Conservation (phyloP, 2,113 vertebrate species). For the Rattus norvegicus region DNA sequence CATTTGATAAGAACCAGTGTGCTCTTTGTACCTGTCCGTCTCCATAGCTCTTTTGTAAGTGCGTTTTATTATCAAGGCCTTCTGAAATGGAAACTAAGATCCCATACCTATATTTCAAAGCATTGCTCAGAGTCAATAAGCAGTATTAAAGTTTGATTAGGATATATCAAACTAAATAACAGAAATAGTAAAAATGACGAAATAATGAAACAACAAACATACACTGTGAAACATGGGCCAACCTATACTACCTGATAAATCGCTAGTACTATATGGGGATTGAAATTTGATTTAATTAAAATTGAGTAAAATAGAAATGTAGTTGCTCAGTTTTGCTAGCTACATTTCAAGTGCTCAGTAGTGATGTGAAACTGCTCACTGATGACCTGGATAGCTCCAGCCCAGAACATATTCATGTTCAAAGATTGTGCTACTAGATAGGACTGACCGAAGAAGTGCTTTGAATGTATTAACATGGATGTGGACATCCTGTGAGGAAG, state of each 20-base stretch:
- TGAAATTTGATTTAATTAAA: constrained; percentile 36
- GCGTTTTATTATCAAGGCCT: neutral
- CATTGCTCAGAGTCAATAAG: neutral
- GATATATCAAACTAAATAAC: neutral
- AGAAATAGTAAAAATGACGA: neutral
- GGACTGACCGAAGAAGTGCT: neutral
- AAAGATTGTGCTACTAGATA: neutral
- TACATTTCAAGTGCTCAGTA: neutral
- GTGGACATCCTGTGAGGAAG: neutral
- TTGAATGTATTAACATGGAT: neutral
- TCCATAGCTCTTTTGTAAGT: neutral
- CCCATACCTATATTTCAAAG: neutral
- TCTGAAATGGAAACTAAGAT: neutral
- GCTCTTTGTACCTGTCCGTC: neutral
- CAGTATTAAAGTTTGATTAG: neutral
- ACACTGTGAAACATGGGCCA: neutral
- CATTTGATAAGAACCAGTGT: neutral
- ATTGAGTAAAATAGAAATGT: neutral
- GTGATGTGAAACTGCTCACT: neutral
- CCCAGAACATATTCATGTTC: neutral
- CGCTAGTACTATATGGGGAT: neutral
- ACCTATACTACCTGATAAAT: neutral
- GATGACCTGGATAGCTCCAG: neutral
- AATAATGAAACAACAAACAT: neutral
- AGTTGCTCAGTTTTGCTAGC: neutral